These are phyloP conservation scores for Lomographa bimaculata DNA, from an alignment of 2,888 invertebrate genomes.

Conservation along the genomic window DNA sequence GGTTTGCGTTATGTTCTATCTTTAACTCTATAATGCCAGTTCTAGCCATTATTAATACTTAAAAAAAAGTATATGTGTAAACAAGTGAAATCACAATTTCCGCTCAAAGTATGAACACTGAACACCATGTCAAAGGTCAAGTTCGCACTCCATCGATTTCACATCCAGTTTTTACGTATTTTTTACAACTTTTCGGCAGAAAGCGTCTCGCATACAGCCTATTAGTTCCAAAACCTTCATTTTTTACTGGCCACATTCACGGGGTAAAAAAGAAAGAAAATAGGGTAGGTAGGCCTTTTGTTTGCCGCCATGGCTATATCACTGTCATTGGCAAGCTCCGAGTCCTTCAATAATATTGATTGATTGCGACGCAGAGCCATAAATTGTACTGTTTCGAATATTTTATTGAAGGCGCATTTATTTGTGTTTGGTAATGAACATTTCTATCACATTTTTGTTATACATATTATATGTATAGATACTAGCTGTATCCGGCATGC, in stretches of 20 bases:
- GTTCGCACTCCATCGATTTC: conserved; percentile 15
- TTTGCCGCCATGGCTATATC: conserved; percentile 16
- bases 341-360: conserved; percentile 32
- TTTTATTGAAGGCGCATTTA: no score
- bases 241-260: conserved; percentile 8
- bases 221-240: conserved; percentile 8
- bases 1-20: no score
- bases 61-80: no score
- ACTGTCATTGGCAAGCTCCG: conserved; percentile 17
- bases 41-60: no score
- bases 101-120: not conserved
- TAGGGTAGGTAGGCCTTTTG: conserved; percentile 8
- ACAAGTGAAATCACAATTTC: no score
- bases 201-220: conserved; percentile 9
- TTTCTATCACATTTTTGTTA: no score
- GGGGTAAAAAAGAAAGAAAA: conserved; percentile 8
- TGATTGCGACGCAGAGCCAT: conserved; percentile 22
- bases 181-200: conserved; percentile 18
- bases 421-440: no score
- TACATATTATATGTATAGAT: no score
- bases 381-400: conserved; percentile 23
- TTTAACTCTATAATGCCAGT: no score
- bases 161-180: conserved; percentile 15
- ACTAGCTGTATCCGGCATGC: no score
- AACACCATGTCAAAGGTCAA: conserved; percentile 7